A percentile compares a stretch with the other conserved stretches of the same genome.
These are phyloP conservation scores for Andricus curvator DNA, from an alignment of 2,888 invertebrate species.

Conservation along the genomic window DNA sequence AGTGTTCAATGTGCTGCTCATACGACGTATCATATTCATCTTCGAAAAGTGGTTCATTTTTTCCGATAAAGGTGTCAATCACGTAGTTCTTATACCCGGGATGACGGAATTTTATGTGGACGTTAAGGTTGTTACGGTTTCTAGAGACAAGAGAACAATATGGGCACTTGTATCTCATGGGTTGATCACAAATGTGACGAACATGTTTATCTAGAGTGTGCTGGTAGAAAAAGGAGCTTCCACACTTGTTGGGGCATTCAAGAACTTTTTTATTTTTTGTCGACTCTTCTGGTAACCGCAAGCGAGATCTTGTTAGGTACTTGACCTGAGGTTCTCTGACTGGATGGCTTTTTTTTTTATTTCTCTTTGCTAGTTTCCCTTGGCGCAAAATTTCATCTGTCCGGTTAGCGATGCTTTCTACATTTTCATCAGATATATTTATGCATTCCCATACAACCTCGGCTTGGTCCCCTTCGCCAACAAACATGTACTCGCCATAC, in stretches of 20 bases:
- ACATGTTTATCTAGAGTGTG: slow-evolving; percentile 65
- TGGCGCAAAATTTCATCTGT: background rate
- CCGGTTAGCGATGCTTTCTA: slow-evolving; percentile 5
- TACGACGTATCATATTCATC: slow-evolving; percentile 16
- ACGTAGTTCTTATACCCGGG: slow-evolving; percentile 13
- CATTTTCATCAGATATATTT: slow-evolving; percentile 31
- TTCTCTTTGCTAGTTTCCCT: background rate
- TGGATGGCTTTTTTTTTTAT: background rate
- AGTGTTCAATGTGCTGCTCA: background rate
- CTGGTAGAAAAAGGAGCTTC: slow-evolving; percentile 65
- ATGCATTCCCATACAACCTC: slow-evolving; percentile 26
- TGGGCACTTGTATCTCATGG: slow-evolving; percentile 66
- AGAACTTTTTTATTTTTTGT: slow-evolving; percentile 9
- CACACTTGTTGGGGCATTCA: slow-evolving; percentile 60
- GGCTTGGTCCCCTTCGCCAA: slow-evolving; percentile 28
- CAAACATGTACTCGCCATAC: slow-evolving; percentile 28
- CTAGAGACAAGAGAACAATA: slow-evolving; percentile 47
- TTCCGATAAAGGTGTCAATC: background rate
- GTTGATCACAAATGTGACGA: slow-evolving; percentile 67
- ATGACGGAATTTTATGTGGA: slow-evolving; percentile 27
- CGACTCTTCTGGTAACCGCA: background rate
- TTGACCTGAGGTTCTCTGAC: background rate
- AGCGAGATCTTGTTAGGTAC: slow-evolving; percentile 25
- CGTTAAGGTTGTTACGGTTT: background rate
- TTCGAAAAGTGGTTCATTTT: slow-evolving; percentile 14